Conservation (phyloP, 2,888 invertebrate species). For the Sphinx pinastri region DNA sequence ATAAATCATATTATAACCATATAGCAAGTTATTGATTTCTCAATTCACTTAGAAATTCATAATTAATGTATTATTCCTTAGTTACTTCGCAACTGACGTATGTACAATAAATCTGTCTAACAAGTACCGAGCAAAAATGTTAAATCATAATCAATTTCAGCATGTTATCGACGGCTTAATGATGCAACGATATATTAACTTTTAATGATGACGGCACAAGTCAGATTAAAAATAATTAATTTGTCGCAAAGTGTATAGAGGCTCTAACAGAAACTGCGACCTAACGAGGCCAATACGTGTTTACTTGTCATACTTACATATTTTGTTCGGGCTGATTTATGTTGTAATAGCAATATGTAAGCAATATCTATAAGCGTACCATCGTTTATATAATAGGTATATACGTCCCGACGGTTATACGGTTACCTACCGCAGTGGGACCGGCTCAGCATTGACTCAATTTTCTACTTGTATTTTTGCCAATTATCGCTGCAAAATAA, state of each 20-base stretch:
- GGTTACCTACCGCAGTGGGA: constrained; percentile 14
- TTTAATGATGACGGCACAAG: constrained; percentile 24
- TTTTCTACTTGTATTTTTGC: background rate
- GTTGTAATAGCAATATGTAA: constrained; percentile 26
- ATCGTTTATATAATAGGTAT: constrained; percentile 15
- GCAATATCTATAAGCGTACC: background rate
- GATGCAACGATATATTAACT: constrained; percentile 22
- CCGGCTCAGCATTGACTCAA: background rate
- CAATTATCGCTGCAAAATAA: background rate
- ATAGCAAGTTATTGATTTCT: background rate
- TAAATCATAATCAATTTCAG: constrained; percentile 25
- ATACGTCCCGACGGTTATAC: background rate
- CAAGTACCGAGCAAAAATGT: constrained; percentile 12
- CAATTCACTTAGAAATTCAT: constrained; percentile 13
- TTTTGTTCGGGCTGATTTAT: constrained; percentile 37
- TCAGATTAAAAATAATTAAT: constrained; percentile 24
- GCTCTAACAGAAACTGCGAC: constrained; percentile 39
- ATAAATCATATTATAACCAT: background rate
- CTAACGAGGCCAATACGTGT: constrained; percentile 45
- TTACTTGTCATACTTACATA: constrained; percentile 36
- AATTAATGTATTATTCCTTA: background rate
- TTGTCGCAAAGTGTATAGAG: constrained; percentile 1
- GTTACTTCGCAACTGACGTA: background rate
- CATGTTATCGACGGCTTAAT: constrained; percentile 16
- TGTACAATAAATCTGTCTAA: constrained; percentile 18